Conservation (phyloP, 2,888 invertebrate species). For the Aradus depressus region DNA sequence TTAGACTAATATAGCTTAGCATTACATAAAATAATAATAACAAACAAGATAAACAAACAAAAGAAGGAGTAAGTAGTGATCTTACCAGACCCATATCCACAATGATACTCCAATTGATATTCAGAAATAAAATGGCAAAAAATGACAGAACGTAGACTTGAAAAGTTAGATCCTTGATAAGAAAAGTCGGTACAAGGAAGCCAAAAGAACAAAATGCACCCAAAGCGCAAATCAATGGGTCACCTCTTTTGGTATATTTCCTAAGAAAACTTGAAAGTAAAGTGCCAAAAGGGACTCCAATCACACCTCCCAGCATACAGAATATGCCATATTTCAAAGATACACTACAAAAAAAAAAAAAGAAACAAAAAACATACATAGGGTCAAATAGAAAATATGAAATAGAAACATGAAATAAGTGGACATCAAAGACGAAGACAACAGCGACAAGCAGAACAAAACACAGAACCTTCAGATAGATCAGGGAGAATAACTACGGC, state of each 20-base stretch:
- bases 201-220: conserved; percentile 46
- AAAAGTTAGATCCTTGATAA: conserved; percentile 1
- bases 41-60: too few relatives aligned
- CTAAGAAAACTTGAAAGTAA: conserved; percentile 60
- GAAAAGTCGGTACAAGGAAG: conserved; percentile 3
- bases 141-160: conserved; percentile 69
- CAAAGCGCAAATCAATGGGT: conserved; percentile 82
- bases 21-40: too few relatives aligned
- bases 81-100: conserved; percentile 95
- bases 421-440: too few relatives aligned
- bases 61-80: background rate
- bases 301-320: conserved; percentile 81
- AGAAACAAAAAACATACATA: conserved; percentile 3
- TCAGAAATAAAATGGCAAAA: conserved; percentile 72
- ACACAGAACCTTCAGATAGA: too few relatives aligned
- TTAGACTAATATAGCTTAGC: too few relatives aligned
- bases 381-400: too few relatives aligned
- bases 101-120: conserved; percentile 96
- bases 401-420: too few relatives aligned
- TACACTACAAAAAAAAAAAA: conserved; percentile 46
- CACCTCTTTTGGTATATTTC: conserved; percentile 51
- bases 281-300: conserved; percentile 86
- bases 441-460: too few relatives aligned
- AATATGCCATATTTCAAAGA: conserved; percentile 84
- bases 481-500: too few relatives aligned